Base-by-base conservation (phyloP, 1,140 invertebrate genomes). In the Augochlora pura region DNA sequence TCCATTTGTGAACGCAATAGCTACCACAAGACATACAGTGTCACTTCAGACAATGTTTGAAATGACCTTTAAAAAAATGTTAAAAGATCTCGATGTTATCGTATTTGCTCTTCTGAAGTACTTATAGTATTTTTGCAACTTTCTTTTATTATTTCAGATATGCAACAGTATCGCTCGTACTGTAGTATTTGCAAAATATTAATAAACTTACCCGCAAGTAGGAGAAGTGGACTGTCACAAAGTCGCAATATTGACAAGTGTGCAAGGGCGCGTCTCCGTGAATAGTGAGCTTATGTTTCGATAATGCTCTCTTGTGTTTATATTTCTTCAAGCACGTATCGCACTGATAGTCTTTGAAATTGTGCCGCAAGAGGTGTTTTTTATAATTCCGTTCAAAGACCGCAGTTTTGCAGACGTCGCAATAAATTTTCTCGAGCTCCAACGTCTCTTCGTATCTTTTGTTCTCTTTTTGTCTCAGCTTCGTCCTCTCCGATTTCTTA, bases 171-270 rank as follows among this genome's bases (percentile, higher is more conserved):
- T 32, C 32, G 4, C 32, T 32, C n/a, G 32, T 32, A 32, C 32
- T 32, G 32, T 32, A 18, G 16, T 12, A 18, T 16, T 18, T 6
- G 10, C 4, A 21, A 21, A 70, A 25, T 18, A 21, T 4, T 12
- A 16, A 70, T 6, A 6, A 23, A 70, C 72, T 69, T 9, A 91
- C 86, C 62, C 91, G 62, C 27, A 81, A 16, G 25, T 76, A 81
- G 9, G 46, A 77, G 16, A 18, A 67, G 38, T 72, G 25, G 42
- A 71, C 57, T 4, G 73, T 81, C 25, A 39, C 38, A 12, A 81
- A 81, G 32, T 81, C 73, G 23, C 52, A 64, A 25, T 75, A 64
- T 18, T 67, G 27, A 27, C 70, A 80, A 14, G 18, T 75, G 27
- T 75, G 59, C 4, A 54, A 21, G 9, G 42, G 23, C 12, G 65